phyloP scores from a whole-genome alignment of 2,888 invertebrate genomes.

The Sipha maydis region DNA sequence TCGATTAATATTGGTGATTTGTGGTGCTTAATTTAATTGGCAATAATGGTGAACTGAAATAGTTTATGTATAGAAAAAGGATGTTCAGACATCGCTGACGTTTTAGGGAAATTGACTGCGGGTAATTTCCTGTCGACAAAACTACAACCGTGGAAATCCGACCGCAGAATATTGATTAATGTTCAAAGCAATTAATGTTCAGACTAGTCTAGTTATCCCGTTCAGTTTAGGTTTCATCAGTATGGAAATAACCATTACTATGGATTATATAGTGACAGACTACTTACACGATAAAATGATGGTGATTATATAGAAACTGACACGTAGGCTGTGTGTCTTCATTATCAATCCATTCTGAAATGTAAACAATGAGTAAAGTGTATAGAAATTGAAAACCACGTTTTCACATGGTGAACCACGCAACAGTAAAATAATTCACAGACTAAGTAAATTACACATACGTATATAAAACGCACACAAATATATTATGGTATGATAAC shows the following conservation, averaged over 20 bases:
- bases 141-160: slow-evolving; percentile 35
- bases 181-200: slow-evolving; percentile 49
- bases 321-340: slow-evolving; percentile 23
- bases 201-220: neutral
- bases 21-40: neutral
- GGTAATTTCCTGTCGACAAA: slow-evolving; percentile 51
- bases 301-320: slow-evolving; percentile 18
- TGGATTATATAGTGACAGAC: neutral
- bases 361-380: slow-evolving; percentile 13
- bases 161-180: slow-evolving; percentile 57
- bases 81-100: slow-evolving; percentile 6
- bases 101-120: slow-evolving; percentile 38
- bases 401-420: neutral
- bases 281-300: slow-evolving; percentile 52
- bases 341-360: slow-evolving; percentile 60
- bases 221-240: slow-evolving; percentile 27
- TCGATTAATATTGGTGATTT: neutral
- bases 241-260: slow-evolving; percentile 21
- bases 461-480: neutral
- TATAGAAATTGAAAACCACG: neutral
- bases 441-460: neutral
- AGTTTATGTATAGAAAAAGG: slow-evolving; percentile 29
- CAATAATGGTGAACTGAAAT: slow-evolving; percentile 5
- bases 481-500: too few species aligned
- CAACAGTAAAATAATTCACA: neutral